phyloP scores from a whole-genome alignment of 2,888 invertebrate genomes.

The Drosophila barbarae region DNA sequence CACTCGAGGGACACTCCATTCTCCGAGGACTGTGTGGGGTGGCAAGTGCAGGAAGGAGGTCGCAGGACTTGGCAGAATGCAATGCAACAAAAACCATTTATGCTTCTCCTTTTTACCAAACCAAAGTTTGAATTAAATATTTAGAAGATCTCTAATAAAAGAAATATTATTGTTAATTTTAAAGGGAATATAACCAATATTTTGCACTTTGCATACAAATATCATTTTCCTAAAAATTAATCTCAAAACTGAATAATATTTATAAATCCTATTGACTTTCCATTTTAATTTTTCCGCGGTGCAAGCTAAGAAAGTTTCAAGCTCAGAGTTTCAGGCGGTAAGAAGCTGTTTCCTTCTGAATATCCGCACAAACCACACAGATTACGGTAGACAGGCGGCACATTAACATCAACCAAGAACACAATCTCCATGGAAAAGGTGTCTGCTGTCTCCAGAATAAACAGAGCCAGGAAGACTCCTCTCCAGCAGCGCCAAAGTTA shows the following conservation, averaged over 20 bases:
- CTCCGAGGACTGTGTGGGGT: conserved; percentile 36
- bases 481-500: conserved; percentile 18
- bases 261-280: not conserved
- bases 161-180: not conserved
- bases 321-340: conserved; percentile 46
- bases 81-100: not conserved
- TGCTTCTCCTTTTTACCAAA: not conserved
- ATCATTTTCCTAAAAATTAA: not conserved
- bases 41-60: conserved; percentile 43
- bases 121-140: not conserved
- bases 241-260: not conserved
- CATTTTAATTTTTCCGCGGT: not conserved
- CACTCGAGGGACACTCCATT: conserved; percentile 56
- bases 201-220: no score
- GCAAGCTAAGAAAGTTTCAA: not conserved
- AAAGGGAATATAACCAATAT: no score
- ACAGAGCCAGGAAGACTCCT: conserved; percentile 8
- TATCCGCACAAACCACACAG: conserved; percentile 44
- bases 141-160: not conserved
- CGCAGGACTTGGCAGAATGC: conserved; percentile 26
- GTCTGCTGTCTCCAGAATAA: conserved; percentile 68
- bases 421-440: conserved; percentile 61
- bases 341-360: conserved; percentile 61
- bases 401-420: conserved; percentile 53
- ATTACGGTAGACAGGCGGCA: conserved; percentile 51